phyloP scores from a whole-genome alignment of 2,113 vertebrate species.

The Otolemur garnettii region DNA sequence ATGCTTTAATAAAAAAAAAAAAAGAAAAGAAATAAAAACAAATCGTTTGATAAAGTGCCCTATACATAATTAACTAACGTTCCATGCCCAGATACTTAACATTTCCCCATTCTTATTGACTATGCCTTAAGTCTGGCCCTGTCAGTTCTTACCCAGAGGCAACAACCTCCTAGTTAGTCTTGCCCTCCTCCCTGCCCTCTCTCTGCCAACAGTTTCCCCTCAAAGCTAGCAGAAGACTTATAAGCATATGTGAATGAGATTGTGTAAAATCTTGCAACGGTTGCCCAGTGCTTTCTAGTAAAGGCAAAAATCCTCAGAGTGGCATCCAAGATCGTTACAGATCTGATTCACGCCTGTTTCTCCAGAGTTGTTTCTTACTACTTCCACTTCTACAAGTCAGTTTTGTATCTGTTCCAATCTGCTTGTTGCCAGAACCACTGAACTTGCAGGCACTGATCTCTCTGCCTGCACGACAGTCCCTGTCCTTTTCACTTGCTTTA shows the following conservation, averaged over 20 bases:
- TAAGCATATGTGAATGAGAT: neutral
- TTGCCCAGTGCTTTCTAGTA: neutral
- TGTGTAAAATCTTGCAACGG: neutral
- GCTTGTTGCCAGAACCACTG: neutral
- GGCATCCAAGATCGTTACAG: neutral
- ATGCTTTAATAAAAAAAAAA: no score
- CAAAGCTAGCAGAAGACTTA: neutral
- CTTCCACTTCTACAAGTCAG: neutral
- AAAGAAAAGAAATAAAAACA: neutral
- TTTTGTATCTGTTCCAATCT: neutral
- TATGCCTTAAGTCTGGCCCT: neutral
- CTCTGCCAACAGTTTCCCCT: neutral
- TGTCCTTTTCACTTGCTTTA: neutral
- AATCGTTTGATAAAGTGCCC: neutral
- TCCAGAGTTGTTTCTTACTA: neutral
- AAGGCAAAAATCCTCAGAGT: neutral
- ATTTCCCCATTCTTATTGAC: neutral
- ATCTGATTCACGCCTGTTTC: neutral
- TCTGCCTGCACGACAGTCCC: neutral
- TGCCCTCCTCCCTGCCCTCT: neutral
- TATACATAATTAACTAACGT: neutral
- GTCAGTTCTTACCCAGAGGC: neutral
- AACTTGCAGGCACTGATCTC: neutral
- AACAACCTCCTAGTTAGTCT: neutral
- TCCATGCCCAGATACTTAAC: neutral